Base-by-base conservation (phyloP, 2,113 vertebrate genomes). In the Setophaga kirtlandii region DNA sequence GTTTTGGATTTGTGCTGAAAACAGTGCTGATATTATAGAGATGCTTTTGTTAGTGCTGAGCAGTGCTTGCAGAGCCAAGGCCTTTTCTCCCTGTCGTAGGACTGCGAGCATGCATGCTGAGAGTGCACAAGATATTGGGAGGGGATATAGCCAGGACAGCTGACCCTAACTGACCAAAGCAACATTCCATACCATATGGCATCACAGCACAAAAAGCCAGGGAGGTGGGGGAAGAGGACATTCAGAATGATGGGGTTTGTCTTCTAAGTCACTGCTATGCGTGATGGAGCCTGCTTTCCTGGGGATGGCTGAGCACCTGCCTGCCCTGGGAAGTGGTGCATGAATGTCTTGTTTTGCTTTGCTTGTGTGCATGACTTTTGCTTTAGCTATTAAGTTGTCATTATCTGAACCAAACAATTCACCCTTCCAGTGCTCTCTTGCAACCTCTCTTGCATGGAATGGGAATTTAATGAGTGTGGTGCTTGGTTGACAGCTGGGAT, bases 21-120 rank as follows among this genome's bases (percentile, higher is more conserved):
- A 76, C 1, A 1, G 30, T 47, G n/a, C 31, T 49, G 47, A 16
- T 31, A 68, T 35, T 20, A 59, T 0, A 55, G n/a, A 76, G n/a
- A 35, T 35, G n/a, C 9, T 83, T 76, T 39, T 55, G 30, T 19
- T 62, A 49, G 6, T 49, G 55, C 30, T 76, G 21, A 83, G n/a
- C 30, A 83, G 30, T 1, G 25, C 14, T 41, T 62, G 17, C n/a
- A 47, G 15, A 47, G 30, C 4, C 17, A 42, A 76, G 47, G 30
- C 20, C 30, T 62, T 55, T 76, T 27, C 41, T 68, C 18, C 17
- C 17, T 55, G 20, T 31, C 0, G 0, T 11, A 53, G 11, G 11
- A 62, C 25, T 83, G 41, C 1, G 2, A 31, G n/a, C 22, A 39
- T 2, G 2, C 15, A 41, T 35, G 17, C 21, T 83, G n/a, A n/a